Percentiles rank a stretch among this genome's conserved stretches.
Conservation (phyloP, 2,113 vertebrate genomes). For the Herpailurus yagouaroundi region DNA sequence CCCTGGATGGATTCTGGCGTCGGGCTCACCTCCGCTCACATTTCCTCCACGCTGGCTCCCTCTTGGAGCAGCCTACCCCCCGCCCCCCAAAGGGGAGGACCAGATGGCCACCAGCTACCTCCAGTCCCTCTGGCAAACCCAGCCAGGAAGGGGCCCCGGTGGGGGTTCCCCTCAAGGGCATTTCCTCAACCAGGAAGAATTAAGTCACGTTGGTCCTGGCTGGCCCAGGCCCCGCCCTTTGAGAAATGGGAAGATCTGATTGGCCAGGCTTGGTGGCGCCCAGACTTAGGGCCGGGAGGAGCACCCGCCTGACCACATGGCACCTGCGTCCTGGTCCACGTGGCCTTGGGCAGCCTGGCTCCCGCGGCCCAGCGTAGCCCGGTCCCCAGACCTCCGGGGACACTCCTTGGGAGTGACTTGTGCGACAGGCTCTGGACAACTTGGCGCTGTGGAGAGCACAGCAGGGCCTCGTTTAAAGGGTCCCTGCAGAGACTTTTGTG, state of each 20-base stretch:
- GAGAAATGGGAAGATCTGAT: background rate
- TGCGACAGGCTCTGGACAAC: background rate
- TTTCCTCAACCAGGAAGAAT: background rate
- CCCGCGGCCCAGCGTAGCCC: background rate
- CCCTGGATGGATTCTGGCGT: background rate
- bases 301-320: too few species aligned
- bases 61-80: background rate
- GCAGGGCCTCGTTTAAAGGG: background rate
- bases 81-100: background rate
- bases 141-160: background rate
- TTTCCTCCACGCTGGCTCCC: background rate
- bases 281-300: background rate
- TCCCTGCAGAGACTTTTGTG: background rate
- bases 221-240: background rate
- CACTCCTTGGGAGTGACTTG: background rate
- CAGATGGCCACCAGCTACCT: background rate
- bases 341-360: background rate
- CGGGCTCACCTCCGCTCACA: fast-evolving
- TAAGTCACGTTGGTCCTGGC: background rate
- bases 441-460: background rate
- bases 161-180: fast-evolving
- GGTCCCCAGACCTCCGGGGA: fast-evolving
- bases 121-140: background rate
- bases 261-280: background rate
- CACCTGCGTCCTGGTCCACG: too few species aligned